Evolutionary conservation across 2,797 vertebrate species (phyloP).

Genomic region (Siniperca undulata): DNA sequence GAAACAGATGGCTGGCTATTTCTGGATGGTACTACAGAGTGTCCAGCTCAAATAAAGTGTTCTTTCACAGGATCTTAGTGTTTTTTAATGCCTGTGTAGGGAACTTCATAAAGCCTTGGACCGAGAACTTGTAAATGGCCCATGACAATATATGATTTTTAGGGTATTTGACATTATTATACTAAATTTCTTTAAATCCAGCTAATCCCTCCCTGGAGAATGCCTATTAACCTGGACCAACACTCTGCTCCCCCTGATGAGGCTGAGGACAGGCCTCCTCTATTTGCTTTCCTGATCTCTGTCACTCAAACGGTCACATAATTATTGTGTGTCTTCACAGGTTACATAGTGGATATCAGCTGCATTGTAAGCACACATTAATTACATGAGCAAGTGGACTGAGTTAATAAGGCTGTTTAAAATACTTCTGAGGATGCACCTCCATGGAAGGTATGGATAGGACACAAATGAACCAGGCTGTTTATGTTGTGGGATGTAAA

Average conservation of each 20-base stretch:
- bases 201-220: conserved; percentile 71
- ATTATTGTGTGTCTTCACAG: conserved; percentile 67
- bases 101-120: conserved; percentile 65
- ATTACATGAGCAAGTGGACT: conserved; percentile 65
- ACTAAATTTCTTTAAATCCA: conserved; percentile 58
- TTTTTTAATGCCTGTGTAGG: conserved; percentile 58
- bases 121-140: conserved; percentile 66
- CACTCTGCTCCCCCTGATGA: conserved; percentile 46
- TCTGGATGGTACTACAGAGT: conserved; percentile 63
- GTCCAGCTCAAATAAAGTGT: conserved; percentile 71
- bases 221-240: conserved; percentile 73
- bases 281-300: conserved; percentile 71
- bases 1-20: conserved; percentile 78
- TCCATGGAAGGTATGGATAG: conserved; percentile 24
- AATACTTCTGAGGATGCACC: conserved; percentile 32
- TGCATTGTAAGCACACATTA: conserved; percentile 74
- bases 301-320: conserved; percentile 73
- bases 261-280: conserved; percentile 52
- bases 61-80: conserved; percentile 58
- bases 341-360: conserved; percentile 67
- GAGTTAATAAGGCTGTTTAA: conserved; percentile 69
- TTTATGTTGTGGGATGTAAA: conserved; percentile 71
- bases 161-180: conserved; percentile 65
- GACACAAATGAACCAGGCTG: conserved; percentile 30
- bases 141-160: conserved; percentile 57